These are phyloP conservation scores for Boleophthalmus pectinirostris DNA, from an alignment of 2,113 vertebrate genomes.

Conservation along the genomic window DNA sequence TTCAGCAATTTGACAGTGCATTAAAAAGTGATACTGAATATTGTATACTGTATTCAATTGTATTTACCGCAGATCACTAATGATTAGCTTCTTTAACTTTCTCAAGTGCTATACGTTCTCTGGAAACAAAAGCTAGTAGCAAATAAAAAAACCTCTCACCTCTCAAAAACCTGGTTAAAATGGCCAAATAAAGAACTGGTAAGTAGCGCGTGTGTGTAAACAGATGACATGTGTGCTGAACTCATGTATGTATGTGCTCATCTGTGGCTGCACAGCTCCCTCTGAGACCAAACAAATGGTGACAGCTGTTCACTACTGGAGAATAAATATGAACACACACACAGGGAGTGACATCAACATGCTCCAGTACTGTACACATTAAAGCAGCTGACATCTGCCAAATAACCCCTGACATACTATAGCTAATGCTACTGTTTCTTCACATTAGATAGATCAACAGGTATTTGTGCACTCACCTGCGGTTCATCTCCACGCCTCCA, in stretches of 20 bases:
- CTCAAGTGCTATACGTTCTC: neutral
- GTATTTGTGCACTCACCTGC: conserved; percentile 80
- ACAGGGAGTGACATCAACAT: conserved; percentile 32
- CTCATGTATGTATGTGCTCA: neutral
- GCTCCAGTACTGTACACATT: conserved; percentile 26
- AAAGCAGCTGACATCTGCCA: conserved; percentile 22
- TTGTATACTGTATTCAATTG: neutral
- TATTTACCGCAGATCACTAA: neutral
- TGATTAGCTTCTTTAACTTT: neutral
- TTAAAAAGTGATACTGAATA: neutral
- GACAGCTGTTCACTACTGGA: conserved; percentile 45
- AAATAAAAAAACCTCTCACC: neutral
- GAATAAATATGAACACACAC: conserved; percentile 32
- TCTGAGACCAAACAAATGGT: conserved; percentile 38
- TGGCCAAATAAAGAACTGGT: neutral
- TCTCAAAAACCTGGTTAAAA: neutral
- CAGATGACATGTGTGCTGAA: neutral
- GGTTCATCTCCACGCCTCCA: conserved; percentile 87
- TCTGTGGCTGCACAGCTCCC: conserved; percentile 21
- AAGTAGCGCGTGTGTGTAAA: neutral
- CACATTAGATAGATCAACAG: neutral
- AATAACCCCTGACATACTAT: conserved; percentile 6
- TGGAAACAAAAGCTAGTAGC: neutral
- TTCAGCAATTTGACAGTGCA: neutral
- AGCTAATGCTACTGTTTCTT: neutral